Percentiles rank a stretch among this genome's conserved stretches.
These are phyloP conservation scores for Peromyscus aztecus DNA, from an alignment of 2,797 vertebrate species.

Conservation along the genomic window DNA sequence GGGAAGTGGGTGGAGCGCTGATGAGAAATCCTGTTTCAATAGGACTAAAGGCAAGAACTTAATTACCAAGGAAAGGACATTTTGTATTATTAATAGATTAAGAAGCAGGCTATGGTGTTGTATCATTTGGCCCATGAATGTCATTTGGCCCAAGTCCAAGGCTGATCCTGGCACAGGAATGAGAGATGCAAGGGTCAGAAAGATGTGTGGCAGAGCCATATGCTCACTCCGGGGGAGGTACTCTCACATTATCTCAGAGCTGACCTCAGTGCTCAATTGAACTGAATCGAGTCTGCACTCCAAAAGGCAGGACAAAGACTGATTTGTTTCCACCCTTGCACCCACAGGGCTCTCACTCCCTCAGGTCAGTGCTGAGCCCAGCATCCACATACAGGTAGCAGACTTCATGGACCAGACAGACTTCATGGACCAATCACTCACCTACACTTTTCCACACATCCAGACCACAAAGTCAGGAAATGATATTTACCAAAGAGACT, in stretches of 20 bases:
- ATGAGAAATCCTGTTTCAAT: background rate
- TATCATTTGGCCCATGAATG: conserved; percentile 37
- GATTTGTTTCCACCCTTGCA: background rate
- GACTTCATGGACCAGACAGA: background rate
- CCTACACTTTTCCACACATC: background rate
- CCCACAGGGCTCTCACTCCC: background rate
- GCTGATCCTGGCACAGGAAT: conserved; percentile 46
- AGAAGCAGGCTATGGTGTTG: background rate
- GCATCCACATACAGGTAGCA: background rate
- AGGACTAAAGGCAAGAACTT: conserved; percentile 53
- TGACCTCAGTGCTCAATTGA: conserved; percentile 31
- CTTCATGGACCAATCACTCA: background rate
- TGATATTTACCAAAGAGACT: background rate
- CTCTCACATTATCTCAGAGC: background rate
- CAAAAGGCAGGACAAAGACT: background rate
- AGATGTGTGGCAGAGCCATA: background rate
- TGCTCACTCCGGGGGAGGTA: conserved; percentile 58
- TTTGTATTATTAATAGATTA: conserved; percentile 43
- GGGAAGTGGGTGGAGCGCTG: background rate
- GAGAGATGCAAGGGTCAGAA: conserved; percentile 51
- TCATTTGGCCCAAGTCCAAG: conserved; percentile 69
- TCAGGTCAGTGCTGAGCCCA: background rate
- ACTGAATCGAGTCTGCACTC: background rate
- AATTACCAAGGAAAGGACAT: conserved; percentile 33
- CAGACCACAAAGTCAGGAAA: background rate